phyloP scores from a whole-genome alignment of 2,113 vertebrate species.

The Gnathonemus echidnorhynchus region DNA sequence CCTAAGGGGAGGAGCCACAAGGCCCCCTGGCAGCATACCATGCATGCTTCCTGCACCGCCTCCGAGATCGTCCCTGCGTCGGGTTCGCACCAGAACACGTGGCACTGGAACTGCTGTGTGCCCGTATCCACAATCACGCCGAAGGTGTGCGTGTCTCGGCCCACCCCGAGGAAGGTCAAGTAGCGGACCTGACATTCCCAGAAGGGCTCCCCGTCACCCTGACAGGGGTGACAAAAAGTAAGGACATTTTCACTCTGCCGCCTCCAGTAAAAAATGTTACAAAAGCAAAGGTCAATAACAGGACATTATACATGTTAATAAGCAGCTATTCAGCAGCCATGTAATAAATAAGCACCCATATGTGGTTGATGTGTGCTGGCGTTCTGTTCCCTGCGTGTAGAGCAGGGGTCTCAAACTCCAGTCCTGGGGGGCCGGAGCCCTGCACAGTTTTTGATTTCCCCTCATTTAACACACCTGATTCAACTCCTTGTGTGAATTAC shows the following conservation, averaged over 20 bases:
- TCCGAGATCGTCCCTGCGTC: slow-evolving; percentile 84
- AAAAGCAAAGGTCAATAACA: not conserved
- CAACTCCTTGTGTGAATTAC: too few species aligned
- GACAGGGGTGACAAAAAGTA: not conserved
- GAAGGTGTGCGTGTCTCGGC: slow-evolving; percentile 84
- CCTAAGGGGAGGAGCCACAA: not conserved
- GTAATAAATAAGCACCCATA: not conserved
- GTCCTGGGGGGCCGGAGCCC: too few species aligned
- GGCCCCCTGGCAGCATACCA: slow-evolving; percentile 66
- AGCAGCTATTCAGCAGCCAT: not conserved
- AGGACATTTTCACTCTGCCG: not conserved
- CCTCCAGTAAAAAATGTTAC: not conserved
- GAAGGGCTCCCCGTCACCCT: slow-evolving; percentile 69
- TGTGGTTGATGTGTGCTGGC: not conserved
- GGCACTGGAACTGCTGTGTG: slow-evolving; percentile 85
- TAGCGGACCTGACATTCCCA: slow-evolving; percentile 89
- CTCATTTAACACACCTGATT: too few species aligned
- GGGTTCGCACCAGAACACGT: slow-evolving; percentile 94
- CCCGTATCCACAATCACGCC: slow-evolving; percentile 90
- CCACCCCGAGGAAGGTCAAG: slow-evolving; percentile 92
- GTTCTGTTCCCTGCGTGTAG: not conserved
- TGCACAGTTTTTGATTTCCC: too few species aligned
- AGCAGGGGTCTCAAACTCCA: too few species aligned
- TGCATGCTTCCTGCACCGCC: slow-evolving; percentile 92
- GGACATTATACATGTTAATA: not conserved